A percentile compares a stretch with the other conserved stretches of the same genome.
Conservation (phyloP, 35 echinoderm and acorn worm species). For the Diadema setosum region DNA sequence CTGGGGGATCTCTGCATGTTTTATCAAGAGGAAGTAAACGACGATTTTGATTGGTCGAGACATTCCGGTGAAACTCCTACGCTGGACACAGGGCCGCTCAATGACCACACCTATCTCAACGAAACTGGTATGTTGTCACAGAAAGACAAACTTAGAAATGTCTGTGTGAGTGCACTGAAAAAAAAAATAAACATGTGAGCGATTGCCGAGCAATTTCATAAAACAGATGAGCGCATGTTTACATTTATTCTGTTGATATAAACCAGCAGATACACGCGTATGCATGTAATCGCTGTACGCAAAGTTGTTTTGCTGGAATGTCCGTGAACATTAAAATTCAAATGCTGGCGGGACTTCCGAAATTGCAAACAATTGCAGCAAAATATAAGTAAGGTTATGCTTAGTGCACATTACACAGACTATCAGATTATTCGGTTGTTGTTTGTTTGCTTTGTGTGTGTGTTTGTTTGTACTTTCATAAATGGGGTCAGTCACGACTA, state of each 20-base stretch:
- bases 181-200: not conserved
- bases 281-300: too few relatives aligned
- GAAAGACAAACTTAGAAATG: not conserved
- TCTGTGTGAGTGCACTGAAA: not conserved
- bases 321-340: too few relatives aligned
- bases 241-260: not conserved
- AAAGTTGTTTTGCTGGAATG: too few relatives aligned
- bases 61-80: constrained; percentile 79
- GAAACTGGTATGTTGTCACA: not conserved
- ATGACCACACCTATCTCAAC: constrained; percentile 56
- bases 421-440: too few relatives aligned
- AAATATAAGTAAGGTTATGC: too few relatives aligned
- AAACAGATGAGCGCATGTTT: not conserved
- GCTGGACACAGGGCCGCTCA: constrained; percentile 73
- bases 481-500: too few relatives aligned
- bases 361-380: too few relatives aligned
- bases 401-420: too few relatives aligned
- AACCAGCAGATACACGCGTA: not conserved
- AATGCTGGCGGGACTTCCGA: too few relatives aligned
- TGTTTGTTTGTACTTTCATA: too few relatives aligned
- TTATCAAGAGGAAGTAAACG: constrained; percentile 50
- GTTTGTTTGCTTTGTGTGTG: too few relatives aligned
- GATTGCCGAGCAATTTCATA: not conserved
- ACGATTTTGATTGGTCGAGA: constrained; percentile 86
- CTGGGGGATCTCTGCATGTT: constrained; percentile 61